These are phyloP conservation scores for Pseudochaenichthys georgianus DNA, from an alignment of 2,797 vertebrate species.

Conservation along the genomic window DNA sequence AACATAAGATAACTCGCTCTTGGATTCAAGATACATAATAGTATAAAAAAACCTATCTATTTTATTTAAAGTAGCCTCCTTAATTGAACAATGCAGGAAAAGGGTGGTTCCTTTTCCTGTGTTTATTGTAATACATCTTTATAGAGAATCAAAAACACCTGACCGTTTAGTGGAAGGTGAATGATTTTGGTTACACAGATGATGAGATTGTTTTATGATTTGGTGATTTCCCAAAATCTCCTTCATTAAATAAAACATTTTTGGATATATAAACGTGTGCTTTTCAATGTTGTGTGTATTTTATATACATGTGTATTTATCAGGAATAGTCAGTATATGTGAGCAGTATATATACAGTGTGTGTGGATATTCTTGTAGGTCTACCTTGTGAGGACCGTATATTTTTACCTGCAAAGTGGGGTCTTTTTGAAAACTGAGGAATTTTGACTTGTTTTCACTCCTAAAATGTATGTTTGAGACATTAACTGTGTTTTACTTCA, in stretches of 20 bases:
- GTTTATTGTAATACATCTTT: background rate
- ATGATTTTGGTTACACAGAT: background rate
- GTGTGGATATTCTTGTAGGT: background rate
- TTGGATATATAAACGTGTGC: background rate
- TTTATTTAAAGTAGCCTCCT: background rate
- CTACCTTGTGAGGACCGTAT: constrained; percentile 1
- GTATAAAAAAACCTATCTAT: background rate
- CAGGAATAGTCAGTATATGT: constrained; percentile 13
- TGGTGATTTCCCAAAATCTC: background rate
- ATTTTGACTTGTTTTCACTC: background rate
- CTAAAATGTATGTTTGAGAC: background rate
- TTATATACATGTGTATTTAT: constrained; percentile 29
- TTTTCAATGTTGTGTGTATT: background rate
- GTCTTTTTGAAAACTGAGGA: background rate
- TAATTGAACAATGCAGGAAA: background rate
- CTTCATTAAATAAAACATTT: constrained; percentile 1
- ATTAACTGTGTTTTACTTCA: background rate
- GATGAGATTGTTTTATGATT: constrained; percentile 2
- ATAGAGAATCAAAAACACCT: background rate
- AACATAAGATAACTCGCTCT: background rate
- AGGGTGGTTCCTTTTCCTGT: background rate
- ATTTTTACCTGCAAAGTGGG: background rate
- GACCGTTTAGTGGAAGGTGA: background rate
- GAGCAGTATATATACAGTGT: constrained; percentile 23
- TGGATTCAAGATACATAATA: background rate